Percentiles rank a stretch among this genome's conserved stretches.
phyloP scores from a whole-genome alignment of 2,797 vertebrate genomes.

The Pipistrellus kuhlii region DNA sequence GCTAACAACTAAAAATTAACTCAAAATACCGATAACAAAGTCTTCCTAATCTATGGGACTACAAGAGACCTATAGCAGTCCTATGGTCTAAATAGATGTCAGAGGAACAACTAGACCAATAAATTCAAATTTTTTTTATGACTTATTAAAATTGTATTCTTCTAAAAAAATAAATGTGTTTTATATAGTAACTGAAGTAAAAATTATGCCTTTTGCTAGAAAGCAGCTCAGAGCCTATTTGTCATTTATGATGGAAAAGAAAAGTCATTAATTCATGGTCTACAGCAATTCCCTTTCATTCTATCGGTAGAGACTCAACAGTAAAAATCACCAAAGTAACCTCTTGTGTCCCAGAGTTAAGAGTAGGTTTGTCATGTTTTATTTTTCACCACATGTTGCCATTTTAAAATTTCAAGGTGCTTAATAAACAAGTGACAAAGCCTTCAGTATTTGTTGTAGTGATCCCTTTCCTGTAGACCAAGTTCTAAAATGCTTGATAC shows the following conservation, averaged over 20 bases:
- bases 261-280: constrained; percentile 18
- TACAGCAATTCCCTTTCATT: background rate
- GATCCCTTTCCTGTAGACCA: background rate
- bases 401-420: constrained; percentile 23
- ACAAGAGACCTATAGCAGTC: background rate
- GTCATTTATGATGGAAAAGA: background rate
- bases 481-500: background rate
- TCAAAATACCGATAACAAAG: constrained; percentile 17
- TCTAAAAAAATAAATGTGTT: constrained; percentile 23
- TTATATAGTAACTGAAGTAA: constrained; percentile 40
- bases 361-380: background rate
- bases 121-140: constrained; percentile 25
- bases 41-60: background rate
- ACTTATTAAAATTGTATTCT: background rate
- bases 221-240: background rate
- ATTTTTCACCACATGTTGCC: background rate
- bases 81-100: fast-evolving
- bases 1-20: constrained; percentile 63
- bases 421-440: background rate
- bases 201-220: constrained; percentile 55
- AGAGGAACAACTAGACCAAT: background rate
- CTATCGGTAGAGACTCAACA: background rate
- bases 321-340: background rate
- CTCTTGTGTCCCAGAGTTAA: background rate
- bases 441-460: background rate